phyloP scores from a whole-genome alignment of 1,140 invertebrate species.

The Pogonognathellus flavescens region DNA sequence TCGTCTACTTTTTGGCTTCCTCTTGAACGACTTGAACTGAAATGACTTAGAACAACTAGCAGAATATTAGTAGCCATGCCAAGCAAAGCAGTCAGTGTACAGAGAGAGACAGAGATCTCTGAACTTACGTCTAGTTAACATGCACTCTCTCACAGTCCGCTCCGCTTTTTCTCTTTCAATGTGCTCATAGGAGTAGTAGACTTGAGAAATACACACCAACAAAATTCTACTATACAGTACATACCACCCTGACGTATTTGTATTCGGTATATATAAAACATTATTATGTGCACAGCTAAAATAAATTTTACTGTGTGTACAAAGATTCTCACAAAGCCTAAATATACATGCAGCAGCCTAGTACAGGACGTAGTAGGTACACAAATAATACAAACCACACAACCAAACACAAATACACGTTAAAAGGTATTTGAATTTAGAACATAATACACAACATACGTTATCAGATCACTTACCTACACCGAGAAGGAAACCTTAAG shows the following conservation, averaged over 20 bases:
- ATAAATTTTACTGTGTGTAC: too few relatives aligned
- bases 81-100: conserved; percentile 13
- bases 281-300: too few relatives aligned
- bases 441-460: not conserved
- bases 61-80: conserved; percentile 23
- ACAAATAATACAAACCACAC: not conserved
- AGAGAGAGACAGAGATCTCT: conserved; percentile 36
- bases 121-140: conserved; percentile 23
- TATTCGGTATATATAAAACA: too few relatives aligned
- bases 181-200: not conserved
- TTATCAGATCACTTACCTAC: not conserved
- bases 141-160: not conserved
- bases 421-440: not conserved
- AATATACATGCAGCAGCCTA: too few relatives aligned
- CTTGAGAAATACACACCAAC: not conserved
- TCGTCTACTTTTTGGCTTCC: conserved; percentile 46
- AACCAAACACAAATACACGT: not conserved
- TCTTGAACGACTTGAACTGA: conserved; percentile 39
- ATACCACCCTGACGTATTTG: not conserved
- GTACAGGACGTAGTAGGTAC: too few relatives aligned
- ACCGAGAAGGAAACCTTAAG: not conserved
- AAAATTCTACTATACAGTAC: too few relatives aligned
- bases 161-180: not conserved
- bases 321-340: too few relatives aligned
- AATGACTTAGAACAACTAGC: conserved; percentile 25